phyloP scores from a whole-genome alignment of 2,797 vertebrate genomes.

The Hoplostethus mediterraneus region DNA sequence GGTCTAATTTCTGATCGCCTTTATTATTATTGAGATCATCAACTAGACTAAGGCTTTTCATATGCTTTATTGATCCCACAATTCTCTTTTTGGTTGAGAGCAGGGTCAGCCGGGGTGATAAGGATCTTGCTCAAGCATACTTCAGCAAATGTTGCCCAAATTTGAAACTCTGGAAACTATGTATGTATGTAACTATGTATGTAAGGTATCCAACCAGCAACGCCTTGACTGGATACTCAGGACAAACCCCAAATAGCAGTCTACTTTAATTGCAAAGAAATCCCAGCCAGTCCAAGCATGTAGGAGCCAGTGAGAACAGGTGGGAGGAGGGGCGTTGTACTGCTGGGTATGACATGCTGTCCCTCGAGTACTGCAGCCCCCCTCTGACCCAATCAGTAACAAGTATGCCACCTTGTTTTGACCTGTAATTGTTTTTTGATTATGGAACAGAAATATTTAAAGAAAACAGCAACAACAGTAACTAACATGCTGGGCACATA shows the following conservation, averaged over 20 bases:
- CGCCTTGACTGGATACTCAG: constrained; percentile 4
- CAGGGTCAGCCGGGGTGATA: no score
- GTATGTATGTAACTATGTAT: background rate
- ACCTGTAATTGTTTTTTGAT: no score
- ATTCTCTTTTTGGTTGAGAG: no score
- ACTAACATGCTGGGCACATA: constrained; percentile 18
- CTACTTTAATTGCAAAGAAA: background rate
- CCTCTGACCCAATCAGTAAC: no score
- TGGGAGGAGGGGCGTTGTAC: background rate
- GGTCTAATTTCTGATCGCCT: background rate
- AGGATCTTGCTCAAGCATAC: no score
- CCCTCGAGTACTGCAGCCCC: fast-evolving
- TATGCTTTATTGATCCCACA: background rate
- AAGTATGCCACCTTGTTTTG: no score
- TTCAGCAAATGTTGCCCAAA: background rate
- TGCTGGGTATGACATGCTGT: background rate
- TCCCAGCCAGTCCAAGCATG: constrained; percentile 12
- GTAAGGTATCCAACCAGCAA: constrained; percentile 10
- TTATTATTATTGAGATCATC: background rate
- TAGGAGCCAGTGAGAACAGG: constrained; percentile 5
- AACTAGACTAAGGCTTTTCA: background rate
- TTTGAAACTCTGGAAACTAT: background rate
- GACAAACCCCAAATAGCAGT: constrained; percentile 42
- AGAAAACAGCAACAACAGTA: constrained; percentile 3
- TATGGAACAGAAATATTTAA: background rate